Percentiles rank a stretch among this genome's conserved stretches.
phyloP scores from a whole-genome alignment of 2,113 vertebrate species.

The Ginglymostoma cirratum region DNA sequence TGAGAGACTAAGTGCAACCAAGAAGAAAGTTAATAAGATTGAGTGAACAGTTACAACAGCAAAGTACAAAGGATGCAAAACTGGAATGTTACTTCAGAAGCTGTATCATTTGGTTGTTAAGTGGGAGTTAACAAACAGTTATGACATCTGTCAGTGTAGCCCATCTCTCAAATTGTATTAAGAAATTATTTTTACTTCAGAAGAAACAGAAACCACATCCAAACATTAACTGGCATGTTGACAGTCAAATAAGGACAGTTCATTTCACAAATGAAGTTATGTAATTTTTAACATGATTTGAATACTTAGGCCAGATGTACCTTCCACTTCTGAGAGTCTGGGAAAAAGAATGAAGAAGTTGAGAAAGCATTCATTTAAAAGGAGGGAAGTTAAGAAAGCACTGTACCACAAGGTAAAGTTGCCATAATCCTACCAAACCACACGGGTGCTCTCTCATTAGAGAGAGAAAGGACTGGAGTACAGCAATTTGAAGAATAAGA shows the following conservation, averaged over 20 bases:
- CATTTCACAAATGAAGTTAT: neutral
- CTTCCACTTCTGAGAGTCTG: neutral
- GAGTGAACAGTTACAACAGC: neutral
- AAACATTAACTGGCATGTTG: neutral
- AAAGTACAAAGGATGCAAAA: neutral
- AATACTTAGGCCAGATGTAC: neutral
- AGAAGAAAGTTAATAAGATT: neutral
- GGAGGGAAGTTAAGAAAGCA: neutral
- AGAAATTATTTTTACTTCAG: neutral
- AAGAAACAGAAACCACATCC: neutral
- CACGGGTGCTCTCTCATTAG: too few relatives aligned
- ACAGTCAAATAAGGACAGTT: neutral
- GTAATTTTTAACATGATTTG: neutral
- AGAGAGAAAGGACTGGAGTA: too few relatives aligned
- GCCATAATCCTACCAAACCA: too few relatives aligned
- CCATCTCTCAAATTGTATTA: neutral
- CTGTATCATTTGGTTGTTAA: neutral
- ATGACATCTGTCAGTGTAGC: neutral
- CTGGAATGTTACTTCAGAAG: neutral
- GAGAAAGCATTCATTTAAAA: neutral
- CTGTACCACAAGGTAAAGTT: too few relatives aligned
- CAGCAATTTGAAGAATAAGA: neutral
- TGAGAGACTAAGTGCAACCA: neutral
- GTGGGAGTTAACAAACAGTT: neutral
- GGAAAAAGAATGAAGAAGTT: neutral